A percentile compares a stretch with the other conserved stretches of the same genome.
Conservation (phyloP, 2,888 invertebrate genomes). For the Thumatha senex region DNA sequence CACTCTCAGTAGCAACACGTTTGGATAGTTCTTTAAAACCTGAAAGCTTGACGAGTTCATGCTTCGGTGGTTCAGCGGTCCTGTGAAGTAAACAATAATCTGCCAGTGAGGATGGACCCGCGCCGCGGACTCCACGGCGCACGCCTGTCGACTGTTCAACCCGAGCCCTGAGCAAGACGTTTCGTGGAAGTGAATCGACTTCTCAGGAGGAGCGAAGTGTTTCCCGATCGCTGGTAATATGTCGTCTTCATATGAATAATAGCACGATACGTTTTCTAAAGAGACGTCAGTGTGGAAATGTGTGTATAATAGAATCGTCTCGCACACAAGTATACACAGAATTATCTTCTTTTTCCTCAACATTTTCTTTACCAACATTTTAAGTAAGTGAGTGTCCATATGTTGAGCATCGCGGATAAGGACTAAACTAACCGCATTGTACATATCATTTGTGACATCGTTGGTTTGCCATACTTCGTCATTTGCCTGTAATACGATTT, state of each 20-base stretch:
- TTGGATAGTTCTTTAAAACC: background rate
- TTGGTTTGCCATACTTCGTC: too few relatives aligned
- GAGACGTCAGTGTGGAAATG: too few relatives aligned
- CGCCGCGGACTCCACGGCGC: slow-evolving; percentile 28
- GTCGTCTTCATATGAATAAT: background rate
- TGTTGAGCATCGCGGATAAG: too few relatives aligned
- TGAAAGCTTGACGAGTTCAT: background rate
- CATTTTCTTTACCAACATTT: too few relatives aligned
- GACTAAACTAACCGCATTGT: too few relatives aligned
- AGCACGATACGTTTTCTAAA: background rate
- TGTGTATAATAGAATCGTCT: too few relatives aligned
- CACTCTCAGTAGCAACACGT: slow-evolving; percentile 1
- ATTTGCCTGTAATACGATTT: too few relatives aligned
- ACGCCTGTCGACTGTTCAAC: slow-evolving; percentile 17
- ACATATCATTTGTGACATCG: too few relatives aligned
- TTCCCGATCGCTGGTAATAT: background rate
- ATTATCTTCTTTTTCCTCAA: too few relatives aligned
- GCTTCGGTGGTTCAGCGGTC: background rate
- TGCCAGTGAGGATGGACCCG: slow-evolving; percentile 11
- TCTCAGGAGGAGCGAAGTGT: background rate
- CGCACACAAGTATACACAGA: too few relatives aligned
- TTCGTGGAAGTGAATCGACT: slow-evolving; percentile 21
- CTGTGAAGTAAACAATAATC: slow-evolving; percentile 2
- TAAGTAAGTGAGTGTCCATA: too few relatives aligned
- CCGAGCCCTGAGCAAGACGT: slow-evolving; percentile 16